Evolutionary conservation across 1,140 invertebrate genomes (phyloP).

Genomic region (Bombus pyrosoma): DNA sequence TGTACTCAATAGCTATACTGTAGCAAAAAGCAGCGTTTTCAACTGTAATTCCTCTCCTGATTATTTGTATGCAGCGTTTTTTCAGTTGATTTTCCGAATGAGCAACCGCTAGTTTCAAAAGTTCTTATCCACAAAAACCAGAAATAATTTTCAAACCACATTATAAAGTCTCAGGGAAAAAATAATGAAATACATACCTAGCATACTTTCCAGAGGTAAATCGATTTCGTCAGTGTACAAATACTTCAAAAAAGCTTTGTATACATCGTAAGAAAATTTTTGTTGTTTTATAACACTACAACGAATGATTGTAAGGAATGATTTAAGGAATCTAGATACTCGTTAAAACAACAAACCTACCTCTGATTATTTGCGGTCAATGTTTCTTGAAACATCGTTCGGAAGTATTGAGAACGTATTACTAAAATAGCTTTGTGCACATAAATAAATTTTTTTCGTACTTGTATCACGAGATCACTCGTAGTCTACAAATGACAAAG

Average conservation of each 20-base stretch:
- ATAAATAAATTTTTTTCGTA: conserved; percentile 85
- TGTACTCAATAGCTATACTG: conserved; percentile 86
- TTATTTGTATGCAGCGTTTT: conserved; percentile 84
- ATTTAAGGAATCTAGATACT: neutral
- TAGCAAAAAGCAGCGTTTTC: conserved; percentile 87
- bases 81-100: conserved; percentile 87
- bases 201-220: conserved; percentile 85
- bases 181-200: conserved; percentile 80
- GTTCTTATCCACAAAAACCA: conserved; percentile 75
- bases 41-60: conserved; percentile 86
- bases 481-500: conserved; percentile 80
- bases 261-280: conserved; percentile 86
- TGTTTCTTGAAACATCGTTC: conserved; percentile 86
- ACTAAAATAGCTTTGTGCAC: conserved; percentile 86
- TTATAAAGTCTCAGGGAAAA: neutral
- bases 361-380: conserved; percentile 86
- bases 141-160: neutral
- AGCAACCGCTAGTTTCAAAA: conserved; percentile 87
- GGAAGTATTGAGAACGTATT: conserved; percentile 87
- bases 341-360: conserved; percentile 72
- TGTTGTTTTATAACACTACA: conserved; percentile 84
- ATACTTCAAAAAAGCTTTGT: conserved; percentile 86
- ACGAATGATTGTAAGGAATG: neutral
- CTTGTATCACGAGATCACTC: conserved; percentile 85
- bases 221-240: conserved; percentile 88